These are phyloP conservation scores for Volucella inflata DNA, from an alignment of 2,888 invertebrate genomes.

Conservation along the genomic window DNA sequence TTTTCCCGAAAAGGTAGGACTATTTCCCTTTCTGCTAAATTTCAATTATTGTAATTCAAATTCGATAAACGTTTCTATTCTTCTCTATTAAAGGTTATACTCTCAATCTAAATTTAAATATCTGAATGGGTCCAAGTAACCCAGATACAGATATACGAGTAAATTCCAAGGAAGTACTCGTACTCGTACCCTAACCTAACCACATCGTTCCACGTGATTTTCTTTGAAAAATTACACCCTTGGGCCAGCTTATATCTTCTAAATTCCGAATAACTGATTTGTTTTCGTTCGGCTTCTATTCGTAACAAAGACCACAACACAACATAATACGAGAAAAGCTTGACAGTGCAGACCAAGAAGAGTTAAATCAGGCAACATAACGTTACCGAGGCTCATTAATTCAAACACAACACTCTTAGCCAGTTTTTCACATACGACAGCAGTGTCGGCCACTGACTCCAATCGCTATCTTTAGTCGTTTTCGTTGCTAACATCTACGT, in stretches of 20 bases:
- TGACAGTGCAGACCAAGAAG: conserved; percentile 5
- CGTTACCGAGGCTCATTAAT: conserved; percentile 59
- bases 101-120: conserved; percentile 7
- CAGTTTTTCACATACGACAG: conserved; percentile 30
- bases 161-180: no score
- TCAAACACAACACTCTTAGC: conserved; percentile 46
- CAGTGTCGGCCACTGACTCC: conserved; percentile 63
- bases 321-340: not conserved
- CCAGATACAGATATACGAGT: no score
- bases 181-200: not conserved
- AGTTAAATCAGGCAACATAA: conserved; percentile 48
- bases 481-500: no score
- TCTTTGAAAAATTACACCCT: conserved; percentile 24
- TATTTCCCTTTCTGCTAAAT: conserved; percentile 40
- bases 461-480: not conserved
- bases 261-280: conserved; percentile 44
- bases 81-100: no score
- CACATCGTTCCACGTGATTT: conserved; percentile 3
- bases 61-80: conserved; percentile 57
- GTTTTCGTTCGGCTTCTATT: not conserved
- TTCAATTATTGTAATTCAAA: conserved; percentile 63
- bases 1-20: conserved; percentile 25
- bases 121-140: no score
- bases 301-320: conserved; percentile 7
- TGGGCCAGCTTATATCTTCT: conserved; percentile 13